Base-by-base conservation (phyloP, 2,113 vertebrate species). In the Mohoua ochrocephala region DNA sequence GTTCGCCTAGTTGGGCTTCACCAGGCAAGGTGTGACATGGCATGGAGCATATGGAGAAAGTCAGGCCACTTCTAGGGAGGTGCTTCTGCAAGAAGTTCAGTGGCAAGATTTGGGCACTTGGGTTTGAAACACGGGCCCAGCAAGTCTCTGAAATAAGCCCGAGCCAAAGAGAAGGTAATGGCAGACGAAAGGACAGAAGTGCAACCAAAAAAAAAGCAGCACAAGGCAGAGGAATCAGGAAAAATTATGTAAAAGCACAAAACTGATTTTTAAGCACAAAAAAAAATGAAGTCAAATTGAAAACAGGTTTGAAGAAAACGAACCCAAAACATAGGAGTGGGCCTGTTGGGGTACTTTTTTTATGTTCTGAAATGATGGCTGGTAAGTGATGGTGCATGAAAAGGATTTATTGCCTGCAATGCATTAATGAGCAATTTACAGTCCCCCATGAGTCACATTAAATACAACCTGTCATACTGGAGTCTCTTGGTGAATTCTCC, bases 401-500 rank as follows among this genome's bases (percentile, higher is more conserved):
- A 89, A 84, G 60, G 85, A 94, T 95, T 97, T 93, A 95, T 45
- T 81, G 71, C 68, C 76, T 91, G 75, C 59, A 93, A 67, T 44
- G 44, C 23, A 27, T 67, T 94, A 83, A 90, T 90, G 87, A 95
- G 24, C 87, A 78, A 94, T 97, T 95, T 90, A 60, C 39, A 89
- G 74, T 82, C 91, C 41, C 85, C 26, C 0, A 0, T 23, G 88
- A 84, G 88, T 61, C 86, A 84, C 49, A 53, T 91, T 77, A 96
- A 94, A 94, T 81, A 39, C 60, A 86, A 41, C 73, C 91, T 92
- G 83, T 82, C 96, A 92, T 71, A 39, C 6, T 44, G 52, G 61
- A 75, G 69, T 78, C 80, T 89, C 68, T 45, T 9, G 30, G 71
- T 42, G 80, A 93, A 86, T 88, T 84, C 80, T 91, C 80, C 54